These are phyloP conservation scores for Zoroaster sp. DNA, from an alignment of 53 echinoderm and acorn worm genomes.

Conservation along the genomic window DNA sequence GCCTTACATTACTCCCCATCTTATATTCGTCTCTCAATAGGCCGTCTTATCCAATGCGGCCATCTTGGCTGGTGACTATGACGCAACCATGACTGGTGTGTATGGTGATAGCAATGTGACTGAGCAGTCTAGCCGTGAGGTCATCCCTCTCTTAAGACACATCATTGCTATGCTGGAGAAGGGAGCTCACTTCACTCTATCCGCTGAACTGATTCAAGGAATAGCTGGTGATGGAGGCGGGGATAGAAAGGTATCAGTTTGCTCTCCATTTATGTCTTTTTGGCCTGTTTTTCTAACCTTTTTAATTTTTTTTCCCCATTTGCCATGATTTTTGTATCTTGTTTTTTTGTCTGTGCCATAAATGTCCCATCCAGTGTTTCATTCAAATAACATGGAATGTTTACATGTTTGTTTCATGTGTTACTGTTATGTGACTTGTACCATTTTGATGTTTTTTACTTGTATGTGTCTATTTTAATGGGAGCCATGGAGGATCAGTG, in stretches of 20 bases:
- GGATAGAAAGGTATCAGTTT: slow-evolving; percentile 13
- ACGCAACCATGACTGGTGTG: slow-evolving; percentile 93
- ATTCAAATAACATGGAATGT: no score
- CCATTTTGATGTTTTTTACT: no score
- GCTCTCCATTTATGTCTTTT: no score
- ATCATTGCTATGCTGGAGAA: slow-evolving; percentile 93
- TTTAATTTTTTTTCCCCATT: no score
- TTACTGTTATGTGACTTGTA: no score
- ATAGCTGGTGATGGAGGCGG: slow-evolving; percentile 22
- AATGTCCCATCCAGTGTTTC: no score
- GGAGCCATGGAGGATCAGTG: no score
- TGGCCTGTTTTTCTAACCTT: not conserved
- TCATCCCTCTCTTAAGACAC: slow-evolving; percentile 90
- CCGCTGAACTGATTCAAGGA: slow-evolving; percentile 66
- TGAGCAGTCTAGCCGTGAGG: slow-evolving; percentile 83
- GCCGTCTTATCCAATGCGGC: slow-evolving; percentile 80
- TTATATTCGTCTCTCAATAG: not conserved
- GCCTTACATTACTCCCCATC: not conserved
- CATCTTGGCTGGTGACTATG: slow-evolving; percentile 87
- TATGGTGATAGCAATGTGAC: slow-evolving; percentile 86
- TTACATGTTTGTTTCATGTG: no score
- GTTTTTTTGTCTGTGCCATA: no score
- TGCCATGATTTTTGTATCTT: no score
- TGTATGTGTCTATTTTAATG: no score
- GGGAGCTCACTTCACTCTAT: slow-evolving; percentile 89